Conservation (phyloP, 2,113 vertebrate species). For the Misgurnus anguillicaudatus region DNA sequence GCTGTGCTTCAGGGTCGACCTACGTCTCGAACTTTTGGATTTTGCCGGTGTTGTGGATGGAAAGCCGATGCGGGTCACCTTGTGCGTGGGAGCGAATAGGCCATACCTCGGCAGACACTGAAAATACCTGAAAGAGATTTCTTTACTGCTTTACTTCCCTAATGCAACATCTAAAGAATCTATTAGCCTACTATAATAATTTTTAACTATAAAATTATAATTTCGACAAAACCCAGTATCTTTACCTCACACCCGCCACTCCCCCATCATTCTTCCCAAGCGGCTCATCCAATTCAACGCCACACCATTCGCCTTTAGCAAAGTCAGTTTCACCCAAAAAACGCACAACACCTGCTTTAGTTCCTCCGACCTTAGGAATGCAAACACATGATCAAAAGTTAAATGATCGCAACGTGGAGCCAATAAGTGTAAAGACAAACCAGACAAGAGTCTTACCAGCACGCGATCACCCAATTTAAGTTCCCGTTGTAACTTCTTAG, state of each 20-base stretch:
- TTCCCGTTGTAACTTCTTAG: slow-evolving; percentile 84
- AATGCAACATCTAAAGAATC: too few relatives aligned
- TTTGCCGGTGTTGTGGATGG: slow-evolving; percentile 95
- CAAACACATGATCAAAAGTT: not conserved
- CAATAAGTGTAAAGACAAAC: not conserved
- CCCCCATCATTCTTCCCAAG: slow-evolving; percentile 98
- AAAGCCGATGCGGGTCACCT: slow-evolving; percentile 96
- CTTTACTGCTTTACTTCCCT: not conserved
- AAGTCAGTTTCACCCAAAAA: slow-evolving; percentile 97
- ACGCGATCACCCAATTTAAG: slow-evolving; percentile 84
- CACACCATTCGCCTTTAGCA: slow-evolving; percentile 98
- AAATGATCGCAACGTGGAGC: not conserved
- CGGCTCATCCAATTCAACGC: slow-evolving; percentile 95
- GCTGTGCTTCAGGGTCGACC: slow-evolving; percentile 86
- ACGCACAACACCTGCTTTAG: slow-evolving; percentile 94
- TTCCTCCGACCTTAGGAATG: slow-evolving; percentile 85
- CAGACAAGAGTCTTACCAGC: slow-evolving; percentile 70
- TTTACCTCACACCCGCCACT: slow-evolving; percentile 91
- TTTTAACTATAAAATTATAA: too few relatives aligned
- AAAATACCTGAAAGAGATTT: slow-evolving; percentile 83
- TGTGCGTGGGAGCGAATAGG: slow-evolving; percentile 94
- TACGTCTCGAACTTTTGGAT: slow-evolving; percentile 83
- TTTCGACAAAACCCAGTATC: too few relatives aligned
- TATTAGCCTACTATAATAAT: too few relatives aligned
- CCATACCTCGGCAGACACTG: slow-evolving; percentile 96